Percentiles rank a stretch among this genome's conserved stretches.
Evolutionary conservation across 2,888 invertebrate genomes (phyloP).

Genomic region (Callyntrura guangdongensis): DNA sequence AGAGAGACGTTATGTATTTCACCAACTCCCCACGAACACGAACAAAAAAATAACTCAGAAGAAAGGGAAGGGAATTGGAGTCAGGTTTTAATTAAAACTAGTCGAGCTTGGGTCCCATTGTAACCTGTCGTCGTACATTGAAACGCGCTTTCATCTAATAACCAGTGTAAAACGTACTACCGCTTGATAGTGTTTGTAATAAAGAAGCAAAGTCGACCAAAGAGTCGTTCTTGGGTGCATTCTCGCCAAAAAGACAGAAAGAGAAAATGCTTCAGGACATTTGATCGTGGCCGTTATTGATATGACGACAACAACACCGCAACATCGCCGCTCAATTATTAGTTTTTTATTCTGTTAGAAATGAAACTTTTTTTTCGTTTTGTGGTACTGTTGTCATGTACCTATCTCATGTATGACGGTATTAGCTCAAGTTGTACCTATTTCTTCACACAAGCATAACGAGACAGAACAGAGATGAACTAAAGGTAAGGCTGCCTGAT

Average conservation of each 20-base stretch:
- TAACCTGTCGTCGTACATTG: constrained; percentile 24
- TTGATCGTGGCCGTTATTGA: constrained; percentile 47
- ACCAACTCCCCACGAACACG: neutral
- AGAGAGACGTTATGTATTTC: neutral
- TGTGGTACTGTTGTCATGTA: neutral
- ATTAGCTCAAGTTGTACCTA: neutral
- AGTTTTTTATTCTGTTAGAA: constrained; percentile 38
- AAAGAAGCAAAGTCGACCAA: neutral
- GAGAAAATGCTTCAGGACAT: constrained; percentile 43
- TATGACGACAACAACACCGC: neutral
- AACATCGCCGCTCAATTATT: constrained; percentile 28
- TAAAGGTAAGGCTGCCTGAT: neutral
- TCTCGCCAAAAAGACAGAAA: constrained; percentile 31
- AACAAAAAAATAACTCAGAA: constrained; percentile 22
- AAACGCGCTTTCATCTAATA: constrained; percentile 13
- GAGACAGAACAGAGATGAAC: neutral
- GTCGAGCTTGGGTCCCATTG: constrained; percentile 12
- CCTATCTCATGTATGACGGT: neutral
- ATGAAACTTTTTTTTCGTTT: constrained; percentile 10
- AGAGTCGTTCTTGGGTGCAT: neutral
- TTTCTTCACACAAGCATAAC: neutral
- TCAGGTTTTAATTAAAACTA: constrained; percentile 69
- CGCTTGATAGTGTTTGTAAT: constrained; percentile 7
- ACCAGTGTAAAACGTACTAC: neutral
- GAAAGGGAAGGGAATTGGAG: constrained; percentile 58